Evolutionary conservation across 2,888 invertebrate genomes (phyloP), one percentile per base, ranked within the genome.

Genomic region (Polietes domitor): DNA sequence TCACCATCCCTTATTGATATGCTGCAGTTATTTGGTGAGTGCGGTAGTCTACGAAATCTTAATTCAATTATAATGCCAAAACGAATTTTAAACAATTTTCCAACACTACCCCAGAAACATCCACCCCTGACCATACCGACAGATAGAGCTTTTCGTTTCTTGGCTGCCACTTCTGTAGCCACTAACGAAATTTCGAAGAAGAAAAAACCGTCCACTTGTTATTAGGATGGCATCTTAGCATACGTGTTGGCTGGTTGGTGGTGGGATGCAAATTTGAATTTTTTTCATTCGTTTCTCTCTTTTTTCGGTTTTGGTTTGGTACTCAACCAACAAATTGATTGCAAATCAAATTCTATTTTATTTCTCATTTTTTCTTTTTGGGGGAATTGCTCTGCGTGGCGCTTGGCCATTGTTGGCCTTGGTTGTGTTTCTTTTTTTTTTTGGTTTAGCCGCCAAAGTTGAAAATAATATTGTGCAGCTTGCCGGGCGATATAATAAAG

Each of bases 21-120:
- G 58, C 15, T 58, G 41, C 55, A 72, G 41, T 72, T 55, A 37
- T 32, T 37, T 37, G 17, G 68, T 58, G 24, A 47, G 43, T 7
- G 2, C 15, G 68, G 24, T 55, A 28, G 19, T 21, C 26, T 21
- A 17, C 9, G 24, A 71, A 53, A 68, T 68, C 75, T 53, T 76
- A 65, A 76, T 76, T 76, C 65, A 76, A 76, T 76, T 65, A 76
- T 76, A 4, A 43, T 53, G 65, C 53, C 21, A 55, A 76, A 76
- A 41, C 21, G 68, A 43, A 68, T 24, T 43, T 68, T 68, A 15
- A 26, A 58, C 58, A 26, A 26, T 24, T 26, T 24, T 1, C 58
- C 24, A 58, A 10, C 58, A 24, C 58, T 12, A 17, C 19, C 4
- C 4, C 19, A 17, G 17, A 53, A 21, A 47, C 41, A n/a, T n/a